phyloP scores from a whole-genome alignment of 2,888 invertebrate genomes.

The Stictocephala bisonia region DNA sequence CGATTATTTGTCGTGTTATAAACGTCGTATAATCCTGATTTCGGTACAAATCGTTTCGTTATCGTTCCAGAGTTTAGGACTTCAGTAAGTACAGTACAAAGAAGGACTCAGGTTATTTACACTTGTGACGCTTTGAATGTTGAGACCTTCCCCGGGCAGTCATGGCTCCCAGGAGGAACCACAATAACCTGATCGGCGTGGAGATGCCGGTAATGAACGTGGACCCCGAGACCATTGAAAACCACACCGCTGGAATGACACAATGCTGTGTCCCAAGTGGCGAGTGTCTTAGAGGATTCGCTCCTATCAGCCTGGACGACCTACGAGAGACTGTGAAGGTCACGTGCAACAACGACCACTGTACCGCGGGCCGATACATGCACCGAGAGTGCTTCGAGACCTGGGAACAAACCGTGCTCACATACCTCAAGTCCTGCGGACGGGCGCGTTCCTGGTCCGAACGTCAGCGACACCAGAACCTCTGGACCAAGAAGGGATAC shows the following conservation, averaged over 20 bases:
- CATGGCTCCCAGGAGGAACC: constrained; percentile 57
- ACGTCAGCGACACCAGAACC: constrained; percentile 91
- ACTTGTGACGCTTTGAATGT: constrained; percentile 6
- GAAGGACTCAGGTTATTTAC: constrained; percentile 42
- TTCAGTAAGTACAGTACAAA: constrained; percentile 56
- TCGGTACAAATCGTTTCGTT: constrained; percentile 54
- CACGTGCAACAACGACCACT: constrained; percentile 94
- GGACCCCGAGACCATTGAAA: constrained; percentile 58
- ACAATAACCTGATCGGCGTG: constrained; percentile 62
- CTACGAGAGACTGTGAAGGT: constrained; percentile 87
- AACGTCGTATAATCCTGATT: constrained; percentile 51
- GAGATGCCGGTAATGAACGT: constrained; percentile 48
- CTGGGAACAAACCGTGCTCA: constrained; percentile 91
- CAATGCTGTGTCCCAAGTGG: constrained; percentile 86
- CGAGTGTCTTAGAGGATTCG: constrained; percentile 76
- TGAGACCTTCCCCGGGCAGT: background rate
- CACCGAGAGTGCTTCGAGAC: constrained; percentile 95
- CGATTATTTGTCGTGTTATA: constrained; percentile 14
- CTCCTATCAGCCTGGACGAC: constrained; percentile 73
- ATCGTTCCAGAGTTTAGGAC: constrained; percentile 20
- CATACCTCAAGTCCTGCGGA: constrained; percentile 90
- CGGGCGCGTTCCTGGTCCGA: constrained; percentile 96
- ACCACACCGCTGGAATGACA: constrained; percentile 67
- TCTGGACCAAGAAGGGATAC: constrained; percentile 98
- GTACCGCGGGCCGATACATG: constrained; percentile 91